These are phyloP conservation scores for Papilio dardanus DNA, from an alignment of 1,140 invertebrate species.

Conservation along the genomic window DNA sequence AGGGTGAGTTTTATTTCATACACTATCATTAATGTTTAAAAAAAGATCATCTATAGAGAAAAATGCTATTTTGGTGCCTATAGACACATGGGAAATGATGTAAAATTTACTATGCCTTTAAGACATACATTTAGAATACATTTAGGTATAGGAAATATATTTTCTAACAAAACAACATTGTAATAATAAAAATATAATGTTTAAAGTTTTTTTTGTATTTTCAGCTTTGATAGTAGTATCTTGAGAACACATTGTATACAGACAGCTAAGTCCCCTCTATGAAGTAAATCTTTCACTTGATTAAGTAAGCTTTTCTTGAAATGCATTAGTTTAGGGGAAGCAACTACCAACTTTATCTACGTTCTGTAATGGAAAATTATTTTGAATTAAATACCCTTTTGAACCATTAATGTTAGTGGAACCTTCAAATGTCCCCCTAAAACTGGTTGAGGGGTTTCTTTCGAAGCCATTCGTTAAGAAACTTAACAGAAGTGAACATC, in stretches of 20 bases:
- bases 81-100: too few species aligned
- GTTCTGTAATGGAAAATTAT: constrained; percentile 32
- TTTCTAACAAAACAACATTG: too few species aligned
- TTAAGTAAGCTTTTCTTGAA: constrained; percentile 54
- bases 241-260: constrained; percentile 44
- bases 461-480: constrained; percentile 33
- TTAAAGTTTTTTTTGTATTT: too few species aligned
- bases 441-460: constrained; percentile 8
- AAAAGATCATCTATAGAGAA: not conserved
- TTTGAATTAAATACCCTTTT: constrained; percentile 32
- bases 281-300: constrained; percentile 57
- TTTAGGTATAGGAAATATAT: too few species aligned
- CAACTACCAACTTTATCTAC: constrained; percentile 1
- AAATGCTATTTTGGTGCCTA: too few species aligned
- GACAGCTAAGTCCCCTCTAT: constrained; percentile 39
- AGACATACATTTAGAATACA: too few species aligned
- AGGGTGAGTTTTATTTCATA: not conserved
- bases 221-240: not conserved
- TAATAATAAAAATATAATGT: too few species aligned
- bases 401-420: constrained; percentile 27
- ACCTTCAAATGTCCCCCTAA: constrained; percentile 23
- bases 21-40: not conserved
- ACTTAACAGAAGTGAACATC: constrained; percentile 34
- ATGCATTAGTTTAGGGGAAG: constrained; percentile 50
- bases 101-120: too few species aligned